These are phyloP conservation scores for Heterodera schachtii DNA, from an alignment of 1,140 invertebrate species.

Conservation along the genomic window DNA sequence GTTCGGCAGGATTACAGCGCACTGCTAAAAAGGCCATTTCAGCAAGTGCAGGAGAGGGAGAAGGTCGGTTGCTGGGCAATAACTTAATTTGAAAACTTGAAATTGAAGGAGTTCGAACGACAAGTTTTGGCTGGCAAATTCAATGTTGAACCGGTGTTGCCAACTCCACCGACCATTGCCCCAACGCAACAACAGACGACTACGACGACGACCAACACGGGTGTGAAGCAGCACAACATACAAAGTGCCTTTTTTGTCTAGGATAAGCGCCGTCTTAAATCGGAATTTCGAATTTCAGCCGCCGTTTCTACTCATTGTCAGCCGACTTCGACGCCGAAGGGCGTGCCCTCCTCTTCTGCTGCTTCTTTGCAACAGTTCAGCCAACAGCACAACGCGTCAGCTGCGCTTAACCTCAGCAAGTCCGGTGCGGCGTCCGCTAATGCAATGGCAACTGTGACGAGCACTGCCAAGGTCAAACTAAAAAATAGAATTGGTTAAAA, in stretches of 20 bases:
- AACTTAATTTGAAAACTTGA: not conserved
- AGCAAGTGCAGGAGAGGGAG: slow-evolving; percentile 94
- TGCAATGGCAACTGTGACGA: not conserved
- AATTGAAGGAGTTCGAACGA: slow-evolving; percentile 82
- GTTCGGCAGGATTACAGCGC: slow-evolving; percentile 96
- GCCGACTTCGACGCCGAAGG: not conserved
- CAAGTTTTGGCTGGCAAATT: slow-evolving; percentile 71
- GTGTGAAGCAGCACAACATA: not conserved
- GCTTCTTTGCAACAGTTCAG: not conserved
- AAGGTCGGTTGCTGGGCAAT: slow-evolving; percentile 68
- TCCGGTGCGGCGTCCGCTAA: not conserved
- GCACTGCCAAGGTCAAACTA: not conserved
- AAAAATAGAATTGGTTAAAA: not conserved
- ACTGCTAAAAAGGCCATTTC: slow-evolving; percentile 92
- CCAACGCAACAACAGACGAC: not conserved
- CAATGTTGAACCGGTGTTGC: slow-evolving; percentile 38
- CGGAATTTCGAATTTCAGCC: not conserved
- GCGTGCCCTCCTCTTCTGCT: not conserved
- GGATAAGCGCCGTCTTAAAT: not conserved
- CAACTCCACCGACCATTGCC: slow-evolving; percentile 11
- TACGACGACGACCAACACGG: not conserved
- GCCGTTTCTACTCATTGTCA: not conserved
- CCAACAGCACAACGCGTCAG: slow-evolving; percentile 2
- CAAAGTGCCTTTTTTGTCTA: slow-evolving; percentile 1
- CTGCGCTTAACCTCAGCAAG: slow-evolving; percentile 23